A percentile compares a stretch with the other conserved stretches of the same genome.
Conservation (phyloP, 2,797 vertebrate species). For the Brotula barbata region DNA sequence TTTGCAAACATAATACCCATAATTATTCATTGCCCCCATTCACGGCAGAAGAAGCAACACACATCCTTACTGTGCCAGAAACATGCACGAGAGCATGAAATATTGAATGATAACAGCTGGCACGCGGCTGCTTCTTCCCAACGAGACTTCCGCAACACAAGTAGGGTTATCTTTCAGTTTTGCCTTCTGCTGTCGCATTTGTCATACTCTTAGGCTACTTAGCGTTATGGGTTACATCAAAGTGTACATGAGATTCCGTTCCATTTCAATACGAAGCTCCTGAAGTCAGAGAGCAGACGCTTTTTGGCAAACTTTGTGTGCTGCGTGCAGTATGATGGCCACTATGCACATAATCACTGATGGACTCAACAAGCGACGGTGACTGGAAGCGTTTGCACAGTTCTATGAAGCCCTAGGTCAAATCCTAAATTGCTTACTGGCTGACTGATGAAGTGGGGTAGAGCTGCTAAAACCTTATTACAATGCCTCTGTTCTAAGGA, state of each 20-base stretch:
- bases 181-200: conserved; percentile 37
- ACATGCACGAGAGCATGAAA: conserved; percentile 34
- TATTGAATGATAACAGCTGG: conserved; percentile 40
- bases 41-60: conserved; percentile 12
- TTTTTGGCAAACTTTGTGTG: too few species aligned
- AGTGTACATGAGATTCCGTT: conserved; percentile 29
- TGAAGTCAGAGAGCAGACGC: too few species aligned
- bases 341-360: too few species aligned
- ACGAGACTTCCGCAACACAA: conserved; percentile 29
- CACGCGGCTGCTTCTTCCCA: conserved; percentile 22
- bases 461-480: conserved; percentile 25
- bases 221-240: conserved; percentile 36
- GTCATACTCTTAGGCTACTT: conserved; percentile 25
- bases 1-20: conserved; percentile 1
- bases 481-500: conserved; percentile 29
- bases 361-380: too few species aligned
- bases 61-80: conserved; percentile 20
- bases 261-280: conserved; percentile 14
- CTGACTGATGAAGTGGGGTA: conserved; percentile 35
- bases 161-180: conserved; percentile 26
- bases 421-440: conserved; percentile 26
- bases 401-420: conserved; percentile 2
- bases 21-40: neutral
- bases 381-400: conserved; percentile 5
- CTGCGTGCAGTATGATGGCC: too few species aligned